Conservation (phyloP, 2,888 invertebrate genomes). For the Platycheirus albimanus region DNA sequence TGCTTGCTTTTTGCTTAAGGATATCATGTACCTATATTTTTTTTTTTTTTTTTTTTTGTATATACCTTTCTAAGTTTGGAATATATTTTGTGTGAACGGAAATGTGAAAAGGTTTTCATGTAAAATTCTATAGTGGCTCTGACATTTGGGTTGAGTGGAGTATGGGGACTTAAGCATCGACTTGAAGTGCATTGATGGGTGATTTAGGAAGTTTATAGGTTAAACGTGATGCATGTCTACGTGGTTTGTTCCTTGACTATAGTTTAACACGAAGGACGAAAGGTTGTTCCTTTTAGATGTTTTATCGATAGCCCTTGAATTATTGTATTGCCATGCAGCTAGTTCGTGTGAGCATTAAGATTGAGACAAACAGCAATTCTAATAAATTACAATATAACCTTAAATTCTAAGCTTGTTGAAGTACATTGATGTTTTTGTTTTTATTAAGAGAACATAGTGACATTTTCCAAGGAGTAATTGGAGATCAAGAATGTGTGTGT, state of each 20-base stretch:
- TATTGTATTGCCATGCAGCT: conserved; percentile 22
- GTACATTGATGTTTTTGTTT: too few species aligned
- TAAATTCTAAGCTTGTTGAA: neutral
- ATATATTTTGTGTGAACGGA: conserved; percentile 47
- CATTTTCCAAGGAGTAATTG: too few species aligned
- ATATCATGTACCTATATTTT: conserved; percentile 23
- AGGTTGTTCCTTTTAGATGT: conserved; percentile 11
- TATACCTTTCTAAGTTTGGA: neutral
- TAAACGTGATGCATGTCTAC: conserved; percentile 55
- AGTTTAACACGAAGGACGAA: neutral
- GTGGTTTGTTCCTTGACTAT: neutral
- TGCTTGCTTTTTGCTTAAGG: conserved; percentile 26
- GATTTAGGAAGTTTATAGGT: conserved; percentile 51
- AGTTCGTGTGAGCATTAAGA: conserved; percentile 13
- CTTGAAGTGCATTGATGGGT: conserved; percentile 52
- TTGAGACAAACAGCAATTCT: neutral
- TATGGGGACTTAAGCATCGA: conserved; percentile 10
- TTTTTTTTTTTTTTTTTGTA: conserved; percentile 22
- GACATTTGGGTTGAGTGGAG: conserved; percentile 4
- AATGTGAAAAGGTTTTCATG: conserved; percentile 51
- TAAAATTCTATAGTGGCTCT: conserved; percentile 31
- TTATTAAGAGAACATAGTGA: too few species aligned
- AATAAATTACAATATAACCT: conserved; percentile 22
- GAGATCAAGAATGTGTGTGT: too few species aligned
- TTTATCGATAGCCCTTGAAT: conserved; percentile 49